phyloP scores from a whole-genome alignment of 1,140 invertebrate species.

The Steinernema feltiae region DNA sequence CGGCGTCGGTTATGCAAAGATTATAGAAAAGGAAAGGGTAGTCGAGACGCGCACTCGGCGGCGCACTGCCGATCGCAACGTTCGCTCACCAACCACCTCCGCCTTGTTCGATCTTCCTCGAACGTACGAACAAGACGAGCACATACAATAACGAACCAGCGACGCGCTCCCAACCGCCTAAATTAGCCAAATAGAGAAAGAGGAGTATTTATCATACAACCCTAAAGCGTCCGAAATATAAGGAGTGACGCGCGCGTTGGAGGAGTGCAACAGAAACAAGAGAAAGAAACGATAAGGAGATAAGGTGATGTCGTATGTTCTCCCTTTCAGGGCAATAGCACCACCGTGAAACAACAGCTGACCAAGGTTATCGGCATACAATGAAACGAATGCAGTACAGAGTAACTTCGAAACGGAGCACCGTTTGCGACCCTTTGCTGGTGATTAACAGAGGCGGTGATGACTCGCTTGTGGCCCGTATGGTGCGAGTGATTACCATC shows the following conservation, averaged over 20 bases:
- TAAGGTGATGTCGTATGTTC: slow-evolving; percentile 9
- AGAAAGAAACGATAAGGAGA: background rate
- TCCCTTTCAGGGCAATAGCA: background rate
- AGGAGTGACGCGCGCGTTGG: background rate
- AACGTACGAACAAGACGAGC: slow-evolving; percentile 11
- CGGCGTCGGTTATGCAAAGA: slow-evolving; percentile 5
- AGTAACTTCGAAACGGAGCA: background rate
- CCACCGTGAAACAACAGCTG: slow-evolving; percentile 3
- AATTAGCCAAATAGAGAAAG: slow-evolving; percentile 7
- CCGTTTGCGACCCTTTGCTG: background rate
- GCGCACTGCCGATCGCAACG: background rate
- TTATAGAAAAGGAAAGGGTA: slow-evolving; percentile 12
- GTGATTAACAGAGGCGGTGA: background rate
- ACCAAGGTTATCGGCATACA: background rate
- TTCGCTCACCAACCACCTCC: slow-evolving; percentile 3
- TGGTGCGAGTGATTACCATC: slow-evolving; percentile 2
- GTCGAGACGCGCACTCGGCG: slow-evolving; percentile 8
- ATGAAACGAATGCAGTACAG: background rate
- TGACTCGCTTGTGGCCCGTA: background rate
- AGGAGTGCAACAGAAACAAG: slow-evolving; percentile 5
- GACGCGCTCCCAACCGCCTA: background rate
- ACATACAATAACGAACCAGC: slow-evolving; percentile 4
- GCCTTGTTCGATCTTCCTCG: slow-evolving; percentile 9
- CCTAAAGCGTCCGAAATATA: slow-evolving; percentile 3
- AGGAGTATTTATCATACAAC: slow-evolving; percentile 9